These are phyloP conservation scores for Drosophila colorata DNA, from an alignment of 2,888 invertebrate species.

Conservation along the genomic window DNA sequence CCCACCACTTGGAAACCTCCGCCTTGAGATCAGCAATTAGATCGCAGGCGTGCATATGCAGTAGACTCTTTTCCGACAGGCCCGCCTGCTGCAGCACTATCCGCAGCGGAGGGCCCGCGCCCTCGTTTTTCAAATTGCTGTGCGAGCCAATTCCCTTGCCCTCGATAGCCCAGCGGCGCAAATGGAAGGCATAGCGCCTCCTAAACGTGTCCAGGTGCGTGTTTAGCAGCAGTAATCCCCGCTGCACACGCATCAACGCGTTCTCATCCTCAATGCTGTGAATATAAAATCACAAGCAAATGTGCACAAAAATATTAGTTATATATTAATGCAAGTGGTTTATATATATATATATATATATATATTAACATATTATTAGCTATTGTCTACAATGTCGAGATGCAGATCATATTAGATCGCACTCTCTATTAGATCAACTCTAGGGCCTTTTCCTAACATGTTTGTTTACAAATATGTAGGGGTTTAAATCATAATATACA, in stretches of 20 bases:
- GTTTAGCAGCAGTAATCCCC: slow-evolving; percentile 93
- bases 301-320: neutral
- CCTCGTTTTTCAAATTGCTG: slow-evolving; percentile 86
- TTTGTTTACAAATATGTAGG: too few relatives aligned
- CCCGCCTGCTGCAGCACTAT: slow-evolving; percentile 95
- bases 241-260: slow-evolving; percentile 94
- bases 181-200: slow-evolving; percentile 94
- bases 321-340: too few relatives aligned
- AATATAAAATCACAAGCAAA: neutral
- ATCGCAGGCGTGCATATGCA: slow-evolving; percentile 94
- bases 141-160: slow-evolving; percentile 92
- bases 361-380: too few relatives aligned
- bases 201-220: slow-evolving; percentile 97
- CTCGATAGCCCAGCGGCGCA: slow-evolving; percentile 95
- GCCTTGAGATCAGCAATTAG: slow-evolving; percentile 96
- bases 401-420: too few relatives aligned
- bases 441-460: too few relatives aligned
- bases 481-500: too few relatives aligned
- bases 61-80: slow-evolving; percentile 92
- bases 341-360: too few relatives aligned
- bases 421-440: too few relatives aligned
- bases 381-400: too few relatives aligned
- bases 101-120: slow-evolving; percentile 89
- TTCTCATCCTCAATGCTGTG: slow-evolving; percentile 87
- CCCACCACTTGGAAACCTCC: slow-evolving; percentile 98